Evolutionary conservation across 2,888 invertebrate species (phyloP).

Genomic region (Standfussiana lucernea): DNA sequence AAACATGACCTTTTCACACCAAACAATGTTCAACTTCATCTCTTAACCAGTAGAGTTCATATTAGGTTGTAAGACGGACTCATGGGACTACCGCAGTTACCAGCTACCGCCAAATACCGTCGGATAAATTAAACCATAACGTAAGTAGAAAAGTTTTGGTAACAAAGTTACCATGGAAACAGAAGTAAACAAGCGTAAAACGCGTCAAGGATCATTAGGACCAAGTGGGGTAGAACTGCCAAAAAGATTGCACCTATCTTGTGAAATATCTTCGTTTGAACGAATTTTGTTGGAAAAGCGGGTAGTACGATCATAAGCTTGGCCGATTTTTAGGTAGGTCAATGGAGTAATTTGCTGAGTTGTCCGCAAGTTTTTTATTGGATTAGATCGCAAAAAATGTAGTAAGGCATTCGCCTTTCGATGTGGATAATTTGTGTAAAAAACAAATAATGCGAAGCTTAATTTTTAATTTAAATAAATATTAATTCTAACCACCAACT

Average conservation of each 20-base stretch:
- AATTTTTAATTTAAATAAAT: neutral
- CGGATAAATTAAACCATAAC: constrained; percentile 66
- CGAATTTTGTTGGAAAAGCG: constrained; percentile 21
- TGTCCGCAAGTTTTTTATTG: neutral
- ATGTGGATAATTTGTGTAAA: neutral
- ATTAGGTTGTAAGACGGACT: constrained; percentile 22
- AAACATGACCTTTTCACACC: constrained; percentile 14
- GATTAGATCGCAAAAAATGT: neutral
- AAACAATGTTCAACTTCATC: constrained; percentile 20
- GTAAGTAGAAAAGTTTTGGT: constrained; percentile 67
- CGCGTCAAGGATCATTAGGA: constrained; percentile 69
- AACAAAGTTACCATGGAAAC: constrained; percentile 66
- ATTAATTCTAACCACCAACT: neutral
- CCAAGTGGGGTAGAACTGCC: constrained; percentile 68
- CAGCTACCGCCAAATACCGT: constrained; percentile 24
- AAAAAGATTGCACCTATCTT: constrained; percentile 64
- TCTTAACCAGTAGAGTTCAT: neutral
- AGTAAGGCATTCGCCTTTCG: neutral
- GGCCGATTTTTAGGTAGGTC: constrained; percentile 1
- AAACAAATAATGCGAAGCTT: neutral
- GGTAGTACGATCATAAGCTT: constrained; percentile 6
- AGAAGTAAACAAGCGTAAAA: constrained; percentile 73
- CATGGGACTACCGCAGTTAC: constrained; percentile 3
- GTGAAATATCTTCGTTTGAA: constrained; percentile 51
- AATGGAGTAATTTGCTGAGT: constrained; percentile 11